These are phyloP conservation scores for Eretmocerus hayati DNA, from an alignment of 2,888 invertebrate species.

Conservation along the genomic window DNA sequence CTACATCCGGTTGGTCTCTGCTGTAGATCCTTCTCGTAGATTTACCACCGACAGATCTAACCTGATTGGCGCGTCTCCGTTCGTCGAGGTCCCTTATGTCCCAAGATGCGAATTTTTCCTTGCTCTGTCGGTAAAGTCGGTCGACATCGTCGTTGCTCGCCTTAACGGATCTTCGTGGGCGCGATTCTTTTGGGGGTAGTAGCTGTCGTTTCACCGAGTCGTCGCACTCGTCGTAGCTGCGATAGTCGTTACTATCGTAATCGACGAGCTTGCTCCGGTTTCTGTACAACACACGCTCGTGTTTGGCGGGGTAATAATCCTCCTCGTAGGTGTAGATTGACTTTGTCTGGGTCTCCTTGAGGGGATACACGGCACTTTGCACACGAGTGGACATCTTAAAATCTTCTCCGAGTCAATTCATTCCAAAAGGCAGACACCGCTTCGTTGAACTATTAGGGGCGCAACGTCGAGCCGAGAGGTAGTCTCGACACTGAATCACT, in stretches of 20 bases:
- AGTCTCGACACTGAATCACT: too few relatives aligned
- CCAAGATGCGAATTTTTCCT: slow-evolving; percentile 32
- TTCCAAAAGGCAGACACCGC: too few relatives aligned
- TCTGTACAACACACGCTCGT: neutral
- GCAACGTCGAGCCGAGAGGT: too few relatives aligned
- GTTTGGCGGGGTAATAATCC: slow-evolving; percentile 9
- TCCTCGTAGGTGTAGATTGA: slow-evolving; percentile 1
- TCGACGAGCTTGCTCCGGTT: slow-evolving; percentile 11
- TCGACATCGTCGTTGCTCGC: slow-evolving; percentile 24
- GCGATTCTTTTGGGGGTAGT: neutral
- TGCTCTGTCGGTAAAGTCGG: slow-evolving; percentile 28
- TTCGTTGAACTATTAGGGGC: too few relatives aligned
- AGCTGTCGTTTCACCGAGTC: slow-evolving; percentile 12
- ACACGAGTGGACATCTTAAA: slow-evolving; percentile 40
- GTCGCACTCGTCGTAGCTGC: slow-evolving; percentile 18
- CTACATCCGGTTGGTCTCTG: neutral
- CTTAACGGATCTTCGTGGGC: neutral
- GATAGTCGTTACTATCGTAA: slow-evolving; percentile 16
- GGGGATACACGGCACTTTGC: slow-evolving; percentile 26
- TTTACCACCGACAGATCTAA: too few relatives aligned
- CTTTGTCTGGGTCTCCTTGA: slow-evolving; percentile 22
- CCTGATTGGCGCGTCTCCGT: neutral
- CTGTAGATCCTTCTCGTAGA: neutral
- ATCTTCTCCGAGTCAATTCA: too few relatives aligned
- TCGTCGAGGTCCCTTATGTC: slow-evolving; percentile 29